Evolutionary conservation across 1,140 invertebrate species (phyloP), one percentile per base, ranked within the genome.

Genomic region (Stegodyphus mimosarum): DNA sequence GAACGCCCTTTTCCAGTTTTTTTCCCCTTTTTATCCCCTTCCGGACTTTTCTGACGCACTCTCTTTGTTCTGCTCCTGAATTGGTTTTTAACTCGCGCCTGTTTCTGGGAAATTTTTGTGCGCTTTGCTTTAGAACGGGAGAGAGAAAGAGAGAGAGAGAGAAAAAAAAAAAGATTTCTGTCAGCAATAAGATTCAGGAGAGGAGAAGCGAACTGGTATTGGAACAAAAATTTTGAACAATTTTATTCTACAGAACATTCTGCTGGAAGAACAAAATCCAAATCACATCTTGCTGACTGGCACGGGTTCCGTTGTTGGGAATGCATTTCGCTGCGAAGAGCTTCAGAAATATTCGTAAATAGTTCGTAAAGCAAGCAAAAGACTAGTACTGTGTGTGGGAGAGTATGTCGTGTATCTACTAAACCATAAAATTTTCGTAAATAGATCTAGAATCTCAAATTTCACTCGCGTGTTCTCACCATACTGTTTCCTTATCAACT

Each of bases 1-100:
- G 49, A n/a, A 13, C 50, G 48, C 60, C 60, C 53, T 15, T 67
- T 74, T 74, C 48, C 49, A 49, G 52, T 50, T 83, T 67, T 84
- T 84, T 84, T 84, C 48, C 63, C 73, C 11, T 52, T 11, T 51
- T 33, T 53, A 33, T 69, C 50, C 50, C 74, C 53, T 64, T 60
- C 74, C 33, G 74, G 66, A 60, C 66, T 80, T 72, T 66, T 63
- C 11, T 51, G 63, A 72, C 67, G 69, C 33, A 72, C 55, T 78
- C 71, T 63, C 64, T 72, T 83, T 83, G 70, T 83, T 83, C 78
- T 60, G 66, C 64, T 53, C 77, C 77, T 79, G 77, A 79, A 79
- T 70, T 70, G 77, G 60, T 48, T 77, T 77, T 77, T 77, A 66
- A n/a, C 60, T 50, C 52, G 49, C 66, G 50, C 70, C 50, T 55